Evolutionary conservation across 2,113 vertebrate species (phyloP).

Genomic region (Melanocharis versteri): DNA sequence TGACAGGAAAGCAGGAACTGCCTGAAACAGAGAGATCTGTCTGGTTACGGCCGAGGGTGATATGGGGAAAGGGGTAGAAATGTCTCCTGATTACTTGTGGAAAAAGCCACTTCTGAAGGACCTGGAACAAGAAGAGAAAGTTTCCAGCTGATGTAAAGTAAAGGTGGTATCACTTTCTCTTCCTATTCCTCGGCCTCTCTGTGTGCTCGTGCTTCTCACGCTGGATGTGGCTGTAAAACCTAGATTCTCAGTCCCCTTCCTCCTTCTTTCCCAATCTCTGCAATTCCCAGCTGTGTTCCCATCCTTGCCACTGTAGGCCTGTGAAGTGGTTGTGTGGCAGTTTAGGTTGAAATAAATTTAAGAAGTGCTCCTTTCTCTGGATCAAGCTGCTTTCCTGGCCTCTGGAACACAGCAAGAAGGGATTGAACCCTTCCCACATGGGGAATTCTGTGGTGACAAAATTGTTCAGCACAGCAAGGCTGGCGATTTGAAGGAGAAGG

Average conservation of each 20-base stretch:
- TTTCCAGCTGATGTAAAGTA: neutral
- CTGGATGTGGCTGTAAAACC: neutral
- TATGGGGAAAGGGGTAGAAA: neutral
- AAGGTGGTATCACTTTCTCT: neutral
- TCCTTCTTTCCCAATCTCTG: neutral
- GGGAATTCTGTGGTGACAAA: neutral
- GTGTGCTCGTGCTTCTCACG: neutral
- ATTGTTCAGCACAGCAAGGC: neutral
- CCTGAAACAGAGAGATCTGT: neutral
- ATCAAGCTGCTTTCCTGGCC: neutral
- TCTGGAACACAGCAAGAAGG: neutral
- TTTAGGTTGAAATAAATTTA: neutral
- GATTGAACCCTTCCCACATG: neutral
- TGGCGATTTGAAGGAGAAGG: neutral
- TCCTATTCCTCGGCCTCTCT: neutral
- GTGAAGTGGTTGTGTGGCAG: neutral
- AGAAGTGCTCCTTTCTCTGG: neutral
- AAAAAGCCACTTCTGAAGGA: neutral
- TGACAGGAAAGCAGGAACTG: neutral
- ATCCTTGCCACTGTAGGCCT: neutral
- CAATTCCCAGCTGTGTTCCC: neutral
- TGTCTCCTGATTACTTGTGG: neutral
- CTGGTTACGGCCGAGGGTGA: neutral
- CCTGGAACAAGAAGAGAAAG: neutral
- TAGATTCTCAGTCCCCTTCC: neutral